Conservation (phyloP, 2,797 vertebrate species). For the Eremophila alpestris region DNA sequence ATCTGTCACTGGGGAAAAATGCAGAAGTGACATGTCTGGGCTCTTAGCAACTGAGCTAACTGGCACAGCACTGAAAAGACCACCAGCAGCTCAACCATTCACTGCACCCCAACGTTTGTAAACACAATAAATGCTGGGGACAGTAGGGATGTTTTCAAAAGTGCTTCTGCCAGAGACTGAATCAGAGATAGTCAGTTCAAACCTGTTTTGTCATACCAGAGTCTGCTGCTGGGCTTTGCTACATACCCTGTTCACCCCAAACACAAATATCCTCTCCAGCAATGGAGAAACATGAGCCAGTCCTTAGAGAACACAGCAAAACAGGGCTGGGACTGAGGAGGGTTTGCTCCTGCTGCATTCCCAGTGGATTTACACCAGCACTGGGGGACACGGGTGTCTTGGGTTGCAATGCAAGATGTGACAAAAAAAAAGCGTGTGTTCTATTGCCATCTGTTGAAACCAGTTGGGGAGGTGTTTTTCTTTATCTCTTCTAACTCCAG, state of each 20-base stretch:
- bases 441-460: too few relatives aligned
- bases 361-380: not conserved
- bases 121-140: not conserved
- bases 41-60: not conserved
- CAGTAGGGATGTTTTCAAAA: not conserved
- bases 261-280: not conserved
- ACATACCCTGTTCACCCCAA: not conserved
- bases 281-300: fast-evolving
- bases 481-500: too few relatives aligned
- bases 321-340: not conserved
- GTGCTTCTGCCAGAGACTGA: not conserved
- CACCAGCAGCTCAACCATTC: not conserved
- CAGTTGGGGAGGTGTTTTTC: too few relatives aligned
- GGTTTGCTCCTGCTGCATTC: not conserved
- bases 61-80: not conserved
- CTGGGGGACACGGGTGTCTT: fast-evolving
- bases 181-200: not conserved
- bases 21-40: not conserved
- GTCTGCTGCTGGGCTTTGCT: not conserved
- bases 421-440: too few relatives aligned
- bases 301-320: not conserved
- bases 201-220: not conserved
- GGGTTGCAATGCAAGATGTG: too few relatives aligned
- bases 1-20: not conserved
- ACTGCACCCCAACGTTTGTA: not conserved